Conservation (phyloP, 2,113 vertebrate species). For the Nyctibius bracteatus region DNA sequence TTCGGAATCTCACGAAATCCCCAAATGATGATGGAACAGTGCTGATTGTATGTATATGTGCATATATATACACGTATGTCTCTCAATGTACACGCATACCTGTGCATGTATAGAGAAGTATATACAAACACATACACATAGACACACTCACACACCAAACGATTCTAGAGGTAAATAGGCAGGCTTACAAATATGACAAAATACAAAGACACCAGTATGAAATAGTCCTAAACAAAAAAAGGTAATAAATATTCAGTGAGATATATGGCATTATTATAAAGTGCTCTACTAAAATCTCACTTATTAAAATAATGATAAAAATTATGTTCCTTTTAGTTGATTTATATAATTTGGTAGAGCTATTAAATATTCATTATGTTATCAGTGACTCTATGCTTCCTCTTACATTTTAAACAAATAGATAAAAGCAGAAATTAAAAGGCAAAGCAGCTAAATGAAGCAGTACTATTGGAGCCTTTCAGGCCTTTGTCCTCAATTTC, state of each 20-base stretch:
- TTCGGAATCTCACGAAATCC: not conserved
- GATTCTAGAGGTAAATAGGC: slow-evolving; percentile 29
- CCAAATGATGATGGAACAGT: not conserved
- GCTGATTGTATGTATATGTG: not conserved
- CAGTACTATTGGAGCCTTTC: not conserved
- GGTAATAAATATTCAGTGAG: slow-evolving; percentile 73
- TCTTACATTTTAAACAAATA: slow-evolving; percentile 25
- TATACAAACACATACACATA: not conserved
- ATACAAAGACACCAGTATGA: slow-evolving; percentile 12
- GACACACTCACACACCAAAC: not conserved
- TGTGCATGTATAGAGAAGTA: not conserved
- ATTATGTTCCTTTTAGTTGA: slow-evolving; percentile 55
- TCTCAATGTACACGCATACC: accelerated
- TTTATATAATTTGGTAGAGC: slow-evolving; percentile 53
- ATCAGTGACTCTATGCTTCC: slow-evolving; percentile 30
- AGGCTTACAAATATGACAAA: slow-evolving; percentile 39
- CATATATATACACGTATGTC: not conserved
- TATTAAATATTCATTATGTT: slow-evolving; percentile 53
- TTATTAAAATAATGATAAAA: slow-evolving; percentile 34
- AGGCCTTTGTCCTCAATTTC: slow-evolving; percentile 21
- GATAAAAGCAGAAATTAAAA: slow-evolving; percentile 52
- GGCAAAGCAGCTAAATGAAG: slow-evolving; percentile 37
- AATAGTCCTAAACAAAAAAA: slow-evolving; percentile 39
- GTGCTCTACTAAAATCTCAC: slow-evolving; percentile 62
- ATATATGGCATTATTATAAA: slow-evolving; percentile 67